Evolutionary conservation across 37 sponge, comb jelly and placozoan genomes (phyloP).

Genomic region (Mnemiopsis leidyi): DNA sequence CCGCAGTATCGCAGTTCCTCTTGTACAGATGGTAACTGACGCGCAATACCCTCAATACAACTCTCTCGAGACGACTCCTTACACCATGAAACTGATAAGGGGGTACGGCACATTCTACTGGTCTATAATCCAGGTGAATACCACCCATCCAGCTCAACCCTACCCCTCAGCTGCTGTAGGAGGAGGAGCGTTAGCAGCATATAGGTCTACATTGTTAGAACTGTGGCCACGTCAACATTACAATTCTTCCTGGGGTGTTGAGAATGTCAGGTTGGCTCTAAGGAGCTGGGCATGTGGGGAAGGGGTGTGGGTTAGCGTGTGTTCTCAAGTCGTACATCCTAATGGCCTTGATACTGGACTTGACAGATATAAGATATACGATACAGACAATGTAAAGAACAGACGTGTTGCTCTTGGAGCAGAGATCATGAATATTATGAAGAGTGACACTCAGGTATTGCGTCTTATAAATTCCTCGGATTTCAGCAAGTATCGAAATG

Average conservation of each 20-base stretch:
- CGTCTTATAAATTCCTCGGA: neutral
- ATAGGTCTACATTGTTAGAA: neutral
- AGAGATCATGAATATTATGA: neutral
- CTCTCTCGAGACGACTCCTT: neutral
- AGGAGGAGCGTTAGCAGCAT: neutral
- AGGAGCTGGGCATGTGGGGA: conserved; percentile 16
- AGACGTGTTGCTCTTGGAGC: neutral
- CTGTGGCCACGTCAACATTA: neutral
- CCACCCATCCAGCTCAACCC: neutral
- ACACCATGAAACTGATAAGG: neutral
- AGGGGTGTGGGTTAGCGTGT: neutral
- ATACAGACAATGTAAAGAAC: neutral
- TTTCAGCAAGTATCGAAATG: neutral
- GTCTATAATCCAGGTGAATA: neutral
- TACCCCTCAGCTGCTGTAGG: neutral
- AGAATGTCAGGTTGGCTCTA: neutral
- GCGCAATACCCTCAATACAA: neutral
- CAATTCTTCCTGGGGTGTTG: neutral
- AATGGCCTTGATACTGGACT: conserved; percentile 12
- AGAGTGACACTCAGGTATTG: neutral
- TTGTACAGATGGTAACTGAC: neutral
- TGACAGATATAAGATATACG: neutral
- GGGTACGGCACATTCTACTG: neutral
- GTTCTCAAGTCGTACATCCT: neutral
- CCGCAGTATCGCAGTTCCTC: neutral